Base-by-base conservation (phyloP, 2,888 invertebrate genomes). In the Flexamia atlantica region DNA sequence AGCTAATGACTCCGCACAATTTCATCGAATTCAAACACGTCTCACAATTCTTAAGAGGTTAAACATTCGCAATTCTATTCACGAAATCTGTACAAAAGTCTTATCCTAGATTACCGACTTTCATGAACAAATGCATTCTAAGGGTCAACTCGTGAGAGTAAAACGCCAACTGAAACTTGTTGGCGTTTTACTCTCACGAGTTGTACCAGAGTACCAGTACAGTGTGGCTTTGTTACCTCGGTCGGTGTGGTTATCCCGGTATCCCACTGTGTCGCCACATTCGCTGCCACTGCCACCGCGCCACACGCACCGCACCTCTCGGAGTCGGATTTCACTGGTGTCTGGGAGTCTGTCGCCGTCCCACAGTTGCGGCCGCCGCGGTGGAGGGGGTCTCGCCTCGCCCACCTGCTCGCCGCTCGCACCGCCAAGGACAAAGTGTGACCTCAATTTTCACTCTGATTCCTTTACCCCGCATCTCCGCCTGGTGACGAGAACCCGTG, bases 281-380 rank as follows among this genome's bases (percentile, higher is more conserved):
- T 20, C 20, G 20, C 53, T 5, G n/a, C n/a, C n/a, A n/a, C n/a
- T n/a, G n/a, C n/a, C 53, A 23, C 53, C 23, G 53, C 23, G 23
- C 14, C 14, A 17, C 9, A 36, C 36, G 46, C 7, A 17, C 53
- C 23, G 53, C 23, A 2, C 2, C 10, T 10, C 4, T 3, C 30
- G 28, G 64, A 28, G 64, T 64, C 64, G 64, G 28, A 64, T 64
- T 64, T 64, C 64, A 64, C 64, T 53, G 28, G 64, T 30, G 28
- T 57, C 57, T 57, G 57, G 2, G 64, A 64, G 28, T 64, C 64
- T 25, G 28, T 28, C 23, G 20, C 57, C 28, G 64, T 64, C 28
- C 57, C 53, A 53, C 53, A 53, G 60, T 25, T 25, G 60, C 25
- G n/a, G 23, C 23, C 23, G 23, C 12, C 9, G 57, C 14, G 7